These are phyloP conservation scores for Synanthedon andrenaeformis DNA, from an alignment of 2,888 invertebrate species.

Conservation along the genomic window DNA sequence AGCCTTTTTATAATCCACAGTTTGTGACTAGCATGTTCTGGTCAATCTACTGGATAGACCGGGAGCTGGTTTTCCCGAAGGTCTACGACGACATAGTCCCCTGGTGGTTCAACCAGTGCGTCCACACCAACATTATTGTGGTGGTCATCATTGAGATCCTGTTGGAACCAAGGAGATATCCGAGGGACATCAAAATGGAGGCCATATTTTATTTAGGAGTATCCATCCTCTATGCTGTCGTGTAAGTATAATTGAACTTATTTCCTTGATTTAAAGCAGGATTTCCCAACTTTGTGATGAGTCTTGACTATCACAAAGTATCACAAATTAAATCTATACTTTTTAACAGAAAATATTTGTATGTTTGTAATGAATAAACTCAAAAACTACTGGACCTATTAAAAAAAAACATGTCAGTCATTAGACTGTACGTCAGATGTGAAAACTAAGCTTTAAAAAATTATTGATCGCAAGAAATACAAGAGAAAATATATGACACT, in stretches of 20 bases:
- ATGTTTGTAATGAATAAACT: too few species aligned
- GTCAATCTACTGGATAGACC: conserved; percentile 61
- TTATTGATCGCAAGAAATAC: too few species aligned
- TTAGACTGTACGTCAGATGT: too few species aligned
- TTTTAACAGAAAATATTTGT: too few species aligned
- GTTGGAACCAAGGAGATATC: conserved; percentile 38
- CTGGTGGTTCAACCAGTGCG: conserved; percentile 71
- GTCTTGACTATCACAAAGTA: too few species aligned
- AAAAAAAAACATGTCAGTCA: too few species aligned
- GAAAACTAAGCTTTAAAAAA: too few species aligned
- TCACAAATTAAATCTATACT: too few species aligned
- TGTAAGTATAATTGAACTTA: conserved; percentile 51
- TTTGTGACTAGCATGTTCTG: conserved; percentile 68
- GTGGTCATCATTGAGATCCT: conserved; percentile 58
- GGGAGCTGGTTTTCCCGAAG: conserved; percentile 68
- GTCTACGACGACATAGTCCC: conserved; percentile 64
- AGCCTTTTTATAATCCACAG: conserved; percentile 28
- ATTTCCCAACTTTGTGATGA: too few species aligned
- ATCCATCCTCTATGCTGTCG: conserved; percentile 38
- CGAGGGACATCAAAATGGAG: conserved; percentile 33
- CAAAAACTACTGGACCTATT: too few species aligned
- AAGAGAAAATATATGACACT: too few species aligned
- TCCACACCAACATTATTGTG: conserved; percentile 66
- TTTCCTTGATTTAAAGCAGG: too few species aligned
- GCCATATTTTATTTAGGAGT: conserved; percentile 20